Conservation (phyloP, 2,797 vertebrate genomes). For the Podarcis lilfordi region DNA sequence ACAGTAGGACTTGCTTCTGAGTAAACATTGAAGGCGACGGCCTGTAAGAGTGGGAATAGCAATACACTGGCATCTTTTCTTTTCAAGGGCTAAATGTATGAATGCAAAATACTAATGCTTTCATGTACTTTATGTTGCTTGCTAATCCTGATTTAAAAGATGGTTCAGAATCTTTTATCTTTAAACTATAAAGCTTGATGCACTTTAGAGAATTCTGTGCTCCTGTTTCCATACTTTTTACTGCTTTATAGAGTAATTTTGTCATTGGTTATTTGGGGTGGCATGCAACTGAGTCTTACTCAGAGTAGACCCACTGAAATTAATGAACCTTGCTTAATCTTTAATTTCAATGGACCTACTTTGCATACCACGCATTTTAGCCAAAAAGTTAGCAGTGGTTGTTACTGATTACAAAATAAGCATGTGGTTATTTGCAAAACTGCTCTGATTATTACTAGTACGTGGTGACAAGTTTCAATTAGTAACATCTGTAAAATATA, state of each 20-base stretch:
- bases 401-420: background rate
- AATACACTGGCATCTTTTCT: background rate
- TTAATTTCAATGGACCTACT: too few species aligned
- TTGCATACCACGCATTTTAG: too few species aligned
- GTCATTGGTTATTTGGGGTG: background rate
- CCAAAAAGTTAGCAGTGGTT: background rate
- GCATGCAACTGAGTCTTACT: too few species aligned
- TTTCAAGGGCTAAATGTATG: slow-evolving; percentile 18
- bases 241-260: background rate
- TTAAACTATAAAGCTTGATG: background rate
- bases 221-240: background rate
- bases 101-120: background rate
- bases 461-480: background rate
- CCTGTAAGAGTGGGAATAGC: background rate
- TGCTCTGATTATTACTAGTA: background rate
- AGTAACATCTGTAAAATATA: background rate
- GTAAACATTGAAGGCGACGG: background rate
- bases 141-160: background rate
- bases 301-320: too few species aligned
- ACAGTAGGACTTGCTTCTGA: background rate
- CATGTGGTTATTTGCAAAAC: background rate
- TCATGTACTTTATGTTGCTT: background rate
- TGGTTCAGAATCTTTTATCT: background rate
- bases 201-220: background rate
- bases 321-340: too few species aligned